Evolutionary conservation across 2,888 invertebrate genomes (phyloP).

Genomic region (Pardosa pseudoannulata): DNA sequence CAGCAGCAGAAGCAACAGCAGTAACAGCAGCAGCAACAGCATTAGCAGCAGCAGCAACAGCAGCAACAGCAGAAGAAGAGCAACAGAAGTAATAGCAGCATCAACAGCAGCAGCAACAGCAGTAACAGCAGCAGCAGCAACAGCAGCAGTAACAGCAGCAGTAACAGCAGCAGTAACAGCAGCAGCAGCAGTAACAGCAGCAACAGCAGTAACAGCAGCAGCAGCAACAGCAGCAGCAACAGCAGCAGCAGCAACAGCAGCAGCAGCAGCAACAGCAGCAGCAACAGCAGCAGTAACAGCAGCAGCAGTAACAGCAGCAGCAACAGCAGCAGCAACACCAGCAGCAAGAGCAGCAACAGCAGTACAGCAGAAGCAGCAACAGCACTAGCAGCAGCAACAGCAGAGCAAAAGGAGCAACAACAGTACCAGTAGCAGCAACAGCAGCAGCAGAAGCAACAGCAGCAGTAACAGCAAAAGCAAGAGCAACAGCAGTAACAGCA

Average conservation of each 20-base stretch:
- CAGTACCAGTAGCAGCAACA: too few relatives aligned
- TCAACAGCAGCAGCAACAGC: conserved; percentile 20
- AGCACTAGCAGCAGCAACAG: neutral
- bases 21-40: too few relatives aligned
- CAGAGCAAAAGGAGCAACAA: neutral
- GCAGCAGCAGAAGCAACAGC: too few relatives aligned
- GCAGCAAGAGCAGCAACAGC: too few relatives aligned
- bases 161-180: neutral
- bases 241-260: neutral
- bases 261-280: neutral
- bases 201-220: neutral
- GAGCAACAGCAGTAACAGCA: too few relatives aligned
- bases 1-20: too few relatives aligned
- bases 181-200: conserved; percentile 9
- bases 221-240: neutral
- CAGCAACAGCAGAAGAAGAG: too few relatives aligned
- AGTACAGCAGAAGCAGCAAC: too few relatives aligned
- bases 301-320: neutral
- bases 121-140: conserved; percentile 14
- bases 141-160: neutral
- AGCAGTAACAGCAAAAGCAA: too few relatives aligned
- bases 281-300: neutral
- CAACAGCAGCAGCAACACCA: too few relatives aligned
- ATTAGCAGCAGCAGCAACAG: too few relatives aligned
- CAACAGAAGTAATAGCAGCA: too few relatives aligned